Evolutionary conservation across 1,140 invertebrate species (phyloP), one percentile per base, ranked within the genome.

Genomic region (Meloidogyne chitwoodi): DNA sequence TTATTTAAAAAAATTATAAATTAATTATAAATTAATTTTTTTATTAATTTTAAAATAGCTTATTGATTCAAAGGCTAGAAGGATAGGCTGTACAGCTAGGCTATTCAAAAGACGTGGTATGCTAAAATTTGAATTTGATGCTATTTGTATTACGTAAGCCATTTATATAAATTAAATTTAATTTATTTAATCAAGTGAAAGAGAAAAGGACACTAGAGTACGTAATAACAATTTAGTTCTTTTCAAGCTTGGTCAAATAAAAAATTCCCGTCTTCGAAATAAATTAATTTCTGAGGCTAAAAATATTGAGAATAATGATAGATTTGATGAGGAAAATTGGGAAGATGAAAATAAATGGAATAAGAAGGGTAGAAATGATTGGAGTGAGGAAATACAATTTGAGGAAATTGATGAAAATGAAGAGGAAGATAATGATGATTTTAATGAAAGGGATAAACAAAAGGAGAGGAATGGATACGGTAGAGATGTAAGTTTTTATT

Each of bases 261-360:
- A 56, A 63, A 63, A 56, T 61, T 61, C 27, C 3, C 41, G 48
- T 10, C 24, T 73, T 38, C 24, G 22, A 3, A 0, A n/a, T 34
- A 73, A 73, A 64, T 63, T 73, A 31, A 41, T 38, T 12, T 31
- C n/a, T n/a, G 56, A 73, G n/a, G 48, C 71, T n/a, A 56, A 56
- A 56, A 56, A 56, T 56, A 22, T 8, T n/a, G 0, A 56, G 10
- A 22, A 56, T 22, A n/a, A 56, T 44, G 41, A 44, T 44, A 44
- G 41, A 44, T 44, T 16, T 56, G 48, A n/a, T 1, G 19, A 19
- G 6, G 48, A 5, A 56, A 6, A n/a, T 56, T 31, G 29, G 34
- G 8, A 10, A 38, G 19, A n/a, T 16, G 48, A 56, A 56, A n/a
- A 56, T 56, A n/a, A 56, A 56, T n/a, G 48, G 48, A 56, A 56